phyloP scores from a whole-genome alignment of 92 coral and sea anemone species.

The Anthopleura xanthogrammica region DNA sequence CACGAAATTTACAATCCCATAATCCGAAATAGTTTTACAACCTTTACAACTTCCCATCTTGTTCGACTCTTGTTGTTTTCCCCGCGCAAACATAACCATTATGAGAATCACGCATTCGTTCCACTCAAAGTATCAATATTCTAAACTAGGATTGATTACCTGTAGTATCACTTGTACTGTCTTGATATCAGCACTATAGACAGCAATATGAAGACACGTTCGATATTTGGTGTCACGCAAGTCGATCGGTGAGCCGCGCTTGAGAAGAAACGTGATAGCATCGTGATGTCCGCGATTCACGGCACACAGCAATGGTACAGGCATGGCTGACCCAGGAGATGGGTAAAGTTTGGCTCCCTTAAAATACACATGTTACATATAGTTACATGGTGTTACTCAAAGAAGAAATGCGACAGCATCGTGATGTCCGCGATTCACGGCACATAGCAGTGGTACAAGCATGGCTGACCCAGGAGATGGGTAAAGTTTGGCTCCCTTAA shows the following conservation, averaged over 20 bases:
- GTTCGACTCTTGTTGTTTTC: no score
- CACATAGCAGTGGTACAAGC: slow-evolving; percentile 71
- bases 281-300: slow-evolving; percentile 68
- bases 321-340: slow-evolving; percentile 37
- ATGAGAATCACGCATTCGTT: no score
- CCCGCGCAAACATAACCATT: no score
- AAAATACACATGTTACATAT: background rate
- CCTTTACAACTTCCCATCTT: no score
- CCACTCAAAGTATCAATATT: background rate
- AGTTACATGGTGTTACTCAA: background rate
- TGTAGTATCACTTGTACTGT: slow-evolving; percentile 59
- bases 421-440: slow-evolving; percentile 72
- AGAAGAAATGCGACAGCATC: slow-evolving; percentile 31
- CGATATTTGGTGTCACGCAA: slow-evolving; percentile 55
- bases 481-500: slow-evolving; percentile 63
- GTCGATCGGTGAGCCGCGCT: slow-evolving; percentile 63
- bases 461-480: slow-evolving; percentile 39
- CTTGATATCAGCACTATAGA: slow-evolving; percentile 68
- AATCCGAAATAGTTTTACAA: no score
- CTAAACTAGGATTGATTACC: slow-evolving; percentile 18
- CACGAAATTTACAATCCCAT: no score
- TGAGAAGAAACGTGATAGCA: slow-evolving; percentile 53
- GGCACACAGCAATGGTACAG: slow-evolving; percentile 72
- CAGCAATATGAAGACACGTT: slow-evolving; percentile 75
- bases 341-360: slow-evolving; percentile 69